These are phyloP conservation scores for Euclidia mi DNA, from an alignment of 2,888 invertebrate genomes.

Conservation along the genomic window DNA sequence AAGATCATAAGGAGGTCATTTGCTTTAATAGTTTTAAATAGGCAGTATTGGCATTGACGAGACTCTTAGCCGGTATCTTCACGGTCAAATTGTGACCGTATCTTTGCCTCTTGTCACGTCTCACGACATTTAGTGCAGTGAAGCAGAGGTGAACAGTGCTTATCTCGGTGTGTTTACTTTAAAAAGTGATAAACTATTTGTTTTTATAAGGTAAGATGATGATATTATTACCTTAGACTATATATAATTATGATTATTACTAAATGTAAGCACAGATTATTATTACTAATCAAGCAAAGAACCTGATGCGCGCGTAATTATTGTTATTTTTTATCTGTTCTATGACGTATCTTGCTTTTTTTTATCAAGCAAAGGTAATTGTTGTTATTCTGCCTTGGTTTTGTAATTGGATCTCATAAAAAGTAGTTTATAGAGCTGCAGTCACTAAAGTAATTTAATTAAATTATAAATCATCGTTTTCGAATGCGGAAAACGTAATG, in stretches of 20 bases:
- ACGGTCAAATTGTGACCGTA: slow-evolving; percentile 31
- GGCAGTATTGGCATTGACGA: slow-evolving; percentile 36
- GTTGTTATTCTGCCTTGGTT: neutral
- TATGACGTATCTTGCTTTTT: neutral
- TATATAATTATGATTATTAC: neutral
- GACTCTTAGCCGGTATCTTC: slow-evolving; percentile 29
- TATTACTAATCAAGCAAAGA: too few relatives aligned
- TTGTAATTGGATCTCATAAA: too few relatives aligned
- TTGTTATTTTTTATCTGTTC: neutral
- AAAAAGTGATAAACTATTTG: slow-evolving; percentile 9
- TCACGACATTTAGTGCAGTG: slow-evolving; percentile 20
- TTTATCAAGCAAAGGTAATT: neutral
- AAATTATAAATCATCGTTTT: neutral
- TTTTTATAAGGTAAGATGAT: slow-evolving; percentile 9
- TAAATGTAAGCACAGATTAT: neutral
- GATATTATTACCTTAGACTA: too few relatives aligned
- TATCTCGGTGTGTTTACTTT: slow-evolving; percentile 19
- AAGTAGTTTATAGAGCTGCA: neutral
- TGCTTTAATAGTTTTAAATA: slow-evolving; percentile 21
- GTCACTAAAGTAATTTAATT: neutral
- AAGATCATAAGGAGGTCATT: slow-evolving; percentile 15
- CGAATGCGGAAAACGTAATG: slow-evolving; percentile 1
- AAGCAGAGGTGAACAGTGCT: slow-evolving; percentile 16
- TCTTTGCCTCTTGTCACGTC: slow-evolving; percentile 17
- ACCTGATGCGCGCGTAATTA: neutral